Evolutionary conservation across 1,140 invertebrate genomes (phyloP), one percentile per base, ranked within the genome.

Genomic region (Oscheius sp.): DNA sequence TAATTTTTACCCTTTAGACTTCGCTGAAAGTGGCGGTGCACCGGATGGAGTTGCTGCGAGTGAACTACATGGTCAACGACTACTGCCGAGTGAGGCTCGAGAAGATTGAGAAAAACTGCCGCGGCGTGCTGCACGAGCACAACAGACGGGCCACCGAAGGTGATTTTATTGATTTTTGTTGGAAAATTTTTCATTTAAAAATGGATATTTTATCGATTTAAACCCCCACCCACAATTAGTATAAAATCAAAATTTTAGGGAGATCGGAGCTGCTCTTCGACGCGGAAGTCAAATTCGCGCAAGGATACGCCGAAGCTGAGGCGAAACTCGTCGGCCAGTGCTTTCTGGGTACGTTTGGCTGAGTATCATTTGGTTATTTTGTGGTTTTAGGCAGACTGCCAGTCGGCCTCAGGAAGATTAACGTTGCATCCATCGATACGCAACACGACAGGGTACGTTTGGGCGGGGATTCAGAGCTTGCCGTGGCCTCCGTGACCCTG

Each of bases 61-160:
- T 63, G 28, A 26, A 26, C 61, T 63, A 63, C 61, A 10, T 63
- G 18, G 36, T 42, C 36, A 36, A 34, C 36, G 61, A 63, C 31
- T 63, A 63, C 29, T 7, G 31, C 28, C 23, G 61, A 34, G 15
- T 35, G 18, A 26, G 61, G 15, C 61, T 63, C 4, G 36, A 63
- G 31, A 63, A 63, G 29, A 29, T 63, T 18, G 61, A 63, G 36
- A 10, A 26, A 38, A 63, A 63, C 29, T 34, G 18, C 10, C 31
- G 61, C 18, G 36, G 61, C 7, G 15, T 63, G 10, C 18, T 63
- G 18, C 31, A 34, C 7, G 20, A 10, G 29, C 61, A 63, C 31
- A 63, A 63, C 35, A 13, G 26, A 15, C 32, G 61, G 10, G 18
- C 26, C 7, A 34, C 18, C 7, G 32, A 63, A 63, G 61, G 61